These are phyloP conservation scores for Cyrtodaria siliqua DNA, from an alignment of 2,888 invertebrate species.

Conservation along the genomic window DNA sequence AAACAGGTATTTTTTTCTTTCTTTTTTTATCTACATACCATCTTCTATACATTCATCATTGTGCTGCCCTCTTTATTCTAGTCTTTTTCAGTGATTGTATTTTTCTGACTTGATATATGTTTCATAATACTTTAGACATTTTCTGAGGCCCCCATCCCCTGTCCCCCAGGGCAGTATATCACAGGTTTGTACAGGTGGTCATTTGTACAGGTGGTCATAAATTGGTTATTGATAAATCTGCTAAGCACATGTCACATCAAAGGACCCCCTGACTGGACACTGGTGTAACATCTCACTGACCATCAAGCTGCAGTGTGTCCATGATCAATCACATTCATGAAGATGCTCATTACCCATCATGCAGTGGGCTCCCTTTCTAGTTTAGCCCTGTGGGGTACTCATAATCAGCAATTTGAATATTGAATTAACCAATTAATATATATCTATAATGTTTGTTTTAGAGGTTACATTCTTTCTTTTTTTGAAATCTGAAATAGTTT, in stretches of 20 bases:
- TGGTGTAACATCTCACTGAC: constrained; percentile 16
- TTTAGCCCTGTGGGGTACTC: constrained; percentile 24
- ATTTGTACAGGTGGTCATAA: constrained; percentile 38
- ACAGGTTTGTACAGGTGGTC: constrained; percentile 24
- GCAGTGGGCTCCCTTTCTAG: constrained; percentile 43
- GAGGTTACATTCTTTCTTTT: too few relatives aligned
- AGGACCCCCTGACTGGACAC: constrained; percentile 34
- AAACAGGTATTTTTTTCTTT: too few relatives aligned
- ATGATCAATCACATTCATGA: too few relatives aligned
- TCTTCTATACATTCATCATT: too few relatives aligned
- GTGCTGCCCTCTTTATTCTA: too few relatives aligned
- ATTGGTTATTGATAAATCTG: not conserved
- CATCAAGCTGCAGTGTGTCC: not conserved
- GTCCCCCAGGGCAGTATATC: constrained; percentile 41
- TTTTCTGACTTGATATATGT: too few relatives aligned
- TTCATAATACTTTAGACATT: not conserved
- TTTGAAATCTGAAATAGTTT: too few relatives aligned
- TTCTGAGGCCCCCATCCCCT: not conserved
- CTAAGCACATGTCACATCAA: constrained; percentile 59
- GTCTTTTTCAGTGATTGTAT: too few relatives aligned
- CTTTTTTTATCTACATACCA: too few relatives aligned
- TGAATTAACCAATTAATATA: too few relatives aligned
- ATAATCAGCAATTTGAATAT: not conserved
- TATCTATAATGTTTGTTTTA: too few relatives aligned
- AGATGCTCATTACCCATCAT: constrained; percentile 15